These are phyloP conservation scores for Notothenia coriiceps DNA, from an alignment of 2,113 vertebrate genomes.

Conservation along the genomic window DNA sequence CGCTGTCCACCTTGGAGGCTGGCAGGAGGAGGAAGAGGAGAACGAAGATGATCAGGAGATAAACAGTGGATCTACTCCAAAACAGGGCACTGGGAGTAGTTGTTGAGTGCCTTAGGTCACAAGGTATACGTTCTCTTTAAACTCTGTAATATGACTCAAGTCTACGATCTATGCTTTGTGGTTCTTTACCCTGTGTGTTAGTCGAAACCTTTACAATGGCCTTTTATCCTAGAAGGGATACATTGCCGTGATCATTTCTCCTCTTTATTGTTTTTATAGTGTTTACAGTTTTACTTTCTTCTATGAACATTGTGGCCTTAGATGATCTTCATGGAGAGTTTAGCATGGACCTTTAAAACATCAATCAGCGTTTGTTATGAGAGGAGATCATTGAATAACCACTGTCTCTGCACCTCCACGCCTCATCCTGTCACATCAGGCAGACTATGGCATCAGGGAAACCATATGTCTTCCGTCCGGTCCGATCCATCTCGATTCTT, in stretches of 20 bases:
- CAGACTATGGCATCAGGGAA: slow-evolving; percentile 78
- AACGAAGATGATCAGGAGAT: slow-evolving; percentile 78
- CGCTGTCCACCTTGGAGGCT: slow-evolving; percentile 80
- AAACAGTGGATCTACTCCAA: slow-evolving; percentile 72
- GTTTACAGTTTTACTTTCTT: slow-evolving; percentile 78
- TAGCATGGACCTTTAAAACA: slow-evolving; percentile 69
- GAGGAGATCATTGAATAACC: slow-evolving; percentile 64
- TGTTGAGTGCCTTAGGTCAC: slow-evolving; percentile 83
- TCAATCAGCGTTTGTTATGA: slow-evolving; percentile 42
- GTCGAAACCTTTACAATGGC: slow-evolving; percentile 14
- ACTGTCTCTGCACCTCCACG: slow-evolving; percentile 61
- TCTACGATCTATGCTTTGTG: slow-evolving; percentile 20
- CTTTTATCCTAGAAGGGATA: slow-evolving; percentile 31
- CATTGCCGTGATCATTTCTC: slow-evolving; percentile 37
- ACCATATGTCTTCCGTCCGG: slow-evolving; percentile 77
- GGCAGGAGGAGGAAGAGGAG: slow-evolving; percentile 82
- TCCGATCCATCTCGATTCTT: slow-evolving; percentile 43
- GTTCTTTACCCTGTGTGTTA: slow-evolving; percentile 16
- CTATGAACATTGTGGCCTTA: slow-evolving; percentile 84
- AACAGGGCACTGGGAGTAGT: slow-evolving; percentile 70
- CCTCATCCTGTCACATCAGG: slow-evolving; percentile 70
- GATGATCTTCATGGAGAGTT: slow-evolving; percentile 75
- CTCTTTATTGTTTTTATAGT: slow-evolving; percentile 57
- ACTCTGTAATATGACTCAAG: background rate
- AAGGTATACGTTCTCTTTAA: slow-evolving; percentile 54